Base-by-base conservation (phyloP, 2,113 vertebrate genomes). In the Atlantisia rogersi region DNA sequence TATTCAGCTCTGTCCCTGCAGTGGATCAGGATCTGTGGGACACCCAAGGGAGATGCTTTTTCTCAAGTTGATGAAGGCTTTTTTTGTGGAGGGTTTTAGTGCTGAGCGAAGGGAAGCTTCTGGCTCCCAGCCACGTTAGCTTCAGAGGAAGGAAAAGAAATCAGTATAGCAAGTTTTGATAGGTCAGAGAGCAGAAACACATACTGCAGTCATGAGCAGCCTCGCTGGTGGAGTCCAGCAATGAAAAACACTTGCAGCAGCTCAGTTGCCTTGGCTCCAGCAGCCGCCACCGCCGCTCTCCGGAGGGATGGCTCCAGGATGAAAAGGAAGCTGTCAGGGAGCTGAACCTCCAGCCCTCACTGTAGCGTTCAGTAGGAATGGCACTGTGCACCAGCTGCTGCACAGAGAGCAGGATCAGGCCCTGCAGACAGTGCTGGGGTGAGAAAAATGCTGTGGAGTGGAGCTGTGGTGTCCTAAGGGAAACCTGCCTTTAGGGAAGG, bases 341-440 rank as follows among this genome's bases (percentile, higher is more conserved):
- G 32, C 4, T 8, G 28, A 40, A 14, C 6, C 5, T 21, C 42
- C 24, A 40, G 8, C 28, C 50, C 60, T 8, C 2, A 37, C 24
- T n/a, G 1, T 2, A 9, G 35, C 8, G 24, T 21, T 22, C 0
- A 18, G 56, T 13, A 14, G 3, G 6, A 21, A 13, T 8, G 20
- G 5, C 1, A 11, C 28, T 25, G 1, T 3, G 59, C 17, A 3
- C 4, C 12, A 55, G 32, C 19, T 32, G 6, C 5, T 4, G 21
- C 50, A 2, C 0, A 37, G 67, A 5, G 65, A 28, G 87, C 35
- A 9, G 83, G 68, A 40, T 80, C 40, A 2, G 76, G 53, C 46
- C 75, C 80, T 29, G 1, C 40, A 11, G 73, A 7, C 32, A 3
- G 44, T 1, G 46, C 32, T 15, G 28, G 48, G 79, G 32, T 1